These are phyloP conservation scores for Morone chrysops DNA, from an alignment of 2,113 vertebrate species.

Conservation along the genomic window DNA sequence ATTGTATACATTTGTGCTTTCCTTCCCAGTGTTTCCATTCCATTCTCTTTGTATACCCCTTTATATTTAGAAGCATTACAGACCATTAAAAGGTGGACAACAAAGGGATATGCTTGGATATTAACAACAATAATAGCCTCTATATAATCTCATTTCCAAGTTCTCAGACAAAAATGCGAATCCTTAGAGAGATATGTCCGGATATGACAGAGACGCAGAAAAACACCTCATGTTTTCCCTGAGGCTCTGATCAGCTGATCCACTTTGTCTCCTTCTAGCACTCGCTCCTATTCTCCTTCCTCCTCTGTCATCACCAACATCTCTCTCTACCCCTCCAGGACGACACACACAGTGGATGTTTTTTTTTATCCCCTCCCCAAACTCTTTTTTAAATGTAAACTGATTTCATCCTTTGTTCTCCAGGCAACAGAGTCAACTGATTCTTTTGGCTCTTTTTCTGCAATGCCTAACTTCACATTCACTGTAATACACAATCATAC, in stretches of 20 bases:
- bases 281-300: neutral
- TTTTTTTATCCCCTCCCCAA: neutral
- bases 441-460: neutral
- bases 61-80: neutral
- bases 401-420: neutral
- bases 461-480: slow-evolving; percentile 8
- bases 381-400: neutral
- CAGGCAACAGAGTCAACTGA: neutral
- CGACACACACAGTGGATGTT: neutral
- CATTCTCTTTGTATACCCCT: no score
- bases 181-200: neutral
- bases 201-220: slow-evolving; percentile 28
- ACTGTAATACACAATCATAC: slow-evolving; percentile 6
- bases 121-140: neutral
- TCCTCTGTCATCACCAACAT: neutral
- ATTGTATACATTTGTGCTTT: no score
- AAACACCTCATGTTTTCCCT: slow-evolving; percentile 10
- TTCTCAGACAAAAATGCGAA: slow-evolving; percentile 11
- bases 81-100: neutral
- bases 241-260: slow-evolving; percentile 18
- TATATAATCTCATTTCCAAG: slow-evolving; percentile 8
- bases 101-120: neutral
- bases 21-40: no score
- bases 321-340: neutral
- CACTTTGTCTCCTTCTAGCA: neutral